A percentile compares a stretch with the other conserved stretches of the same genome.
Evolutionary conservation across 2,113 vertebrate species (phyloP).

Genomic region (Sceloporus tristichus): DNA sequence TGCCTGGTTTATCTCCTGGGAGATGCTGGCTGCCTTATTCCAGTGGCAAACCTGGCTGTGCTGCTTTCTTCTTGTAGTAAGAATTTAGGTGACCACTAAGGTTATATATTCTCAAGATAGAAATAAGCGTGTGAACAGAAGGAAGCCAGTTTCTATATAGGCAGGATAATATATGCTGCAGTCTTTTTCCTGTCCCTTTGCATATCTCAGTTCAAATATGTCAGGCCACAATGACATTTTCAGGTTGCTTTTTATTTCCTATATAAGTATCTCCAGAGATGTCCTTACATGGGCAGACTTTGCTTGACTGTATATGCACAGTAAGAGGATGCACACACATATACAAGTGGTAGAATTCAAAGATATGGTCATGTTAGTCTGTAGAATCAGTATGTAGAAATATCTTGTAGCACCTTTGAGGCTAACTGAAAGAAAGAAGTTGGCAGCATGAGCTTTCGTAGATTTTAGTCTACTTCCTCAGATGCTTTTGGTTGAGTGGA

Average conservation of each 20-base stretch:
- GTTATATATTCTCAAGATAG: neutral
- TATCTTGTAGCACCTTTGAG: too few species aligned
- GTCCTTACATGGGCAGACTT: neutral
- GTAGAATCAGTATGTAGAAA: too few species aligned
- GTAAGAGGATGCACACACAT: neutral
- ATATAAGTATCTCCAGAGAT: neutral
- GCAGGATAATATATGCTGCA: too few species aligned
- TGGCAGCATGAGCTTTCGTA: too few species aligned
- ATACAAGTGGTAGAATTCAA: too few species aligned
- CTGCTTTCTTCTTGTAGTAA: neutral
- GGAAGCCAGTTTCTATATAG: neutral
- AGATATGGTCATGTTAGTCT: too few species aligned
- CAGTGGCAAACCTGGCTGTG: neutral
- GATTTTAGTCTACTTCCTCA: too few species aligned
- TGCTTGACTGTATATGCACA: neutral
- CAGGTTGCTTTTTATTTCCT: neutral
- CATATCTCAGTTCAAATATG: neutral
- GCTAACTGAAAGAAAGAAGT: too few species aligned
- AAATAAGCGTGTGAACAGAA: neutral
- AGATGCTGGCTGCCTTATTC: neutral
- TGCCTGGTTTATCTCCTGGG: slow-evolving; percentile 9
- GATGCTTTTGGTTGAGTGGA: too few species aligned
- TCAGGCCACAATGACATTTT: neutral
- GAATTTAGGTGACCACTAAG: neutral
- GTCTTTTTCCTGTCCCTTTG: neutral